These are phyloP conservation scores for Bombus vancouverensis DNA, from an alignment of 1,140 invertebrate species.

Conservation along the genomic window DNA sequence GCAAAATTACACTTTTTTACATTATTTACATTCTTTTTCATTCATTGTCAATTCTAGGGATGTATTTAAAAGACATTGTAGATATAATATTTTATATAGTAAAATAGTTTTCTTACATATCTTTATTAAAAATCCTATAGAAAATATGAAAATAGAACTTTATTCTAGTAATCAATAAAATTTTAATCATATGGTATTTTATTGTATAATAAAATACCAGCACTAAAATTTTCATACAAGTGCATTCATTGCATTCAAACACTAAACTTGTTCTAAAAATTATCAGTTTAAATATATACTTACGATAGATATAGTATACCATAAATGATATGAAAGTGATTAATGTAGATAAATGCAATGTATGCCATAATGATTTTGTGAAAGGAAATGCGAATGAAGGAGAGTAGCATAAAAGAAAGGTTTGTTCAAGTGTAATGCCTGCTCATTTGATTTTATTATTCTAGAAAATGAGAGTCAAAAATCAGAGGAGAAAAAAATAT, in stretches of 20 bases:
- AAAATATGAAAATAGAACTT: background rate
- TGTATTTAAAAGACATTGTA: background rate
- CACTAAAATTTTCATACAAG: background rate
- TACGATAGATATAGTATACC: slow-evolving; percentile 52
- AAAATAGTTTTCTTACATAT: slow-evolving; percentile 10
- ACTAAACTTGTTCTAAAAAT: background rate
- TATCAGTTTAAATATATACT: slow-evolving; percentile 50
- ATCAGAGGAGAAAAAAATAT: slow-evolving; percentile 51
- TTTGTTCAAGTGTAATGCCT: slow-evolving; percentile 41
- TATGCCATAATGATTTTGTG: slow-evolving; percentile 25
- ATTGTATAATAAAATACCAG: background rate
- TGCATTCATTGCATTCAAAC: slow-evolving; percentile 40
- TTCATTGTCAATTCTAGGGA: background rate
- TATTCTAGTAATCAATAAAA: background rate
- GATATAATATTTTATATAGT: background rate
- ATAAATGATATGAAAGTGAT: slow-evolving; percentile 27
- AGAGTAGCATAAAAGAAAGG: slow-evolving; percentile 5
- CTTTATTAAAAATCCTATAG: background rate
- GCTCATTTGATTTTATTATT: slow-evolving; percentile 39
- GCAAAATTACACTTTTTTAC: background rate
- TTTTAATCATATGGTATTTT: background rate
- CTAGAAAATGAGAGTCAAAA: slow-evolving; percentile 41
- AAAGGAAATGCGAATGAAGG: slow-evolving; percentile 25
- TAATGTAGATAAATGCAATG: slow-evolving; percentile 47
- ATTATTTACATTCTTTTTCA: background rate